Evolutionary conservation across 2,113 vertebrate species (phyloP).

Genomic region (Mesembrinibis cayennensis): DNA sequence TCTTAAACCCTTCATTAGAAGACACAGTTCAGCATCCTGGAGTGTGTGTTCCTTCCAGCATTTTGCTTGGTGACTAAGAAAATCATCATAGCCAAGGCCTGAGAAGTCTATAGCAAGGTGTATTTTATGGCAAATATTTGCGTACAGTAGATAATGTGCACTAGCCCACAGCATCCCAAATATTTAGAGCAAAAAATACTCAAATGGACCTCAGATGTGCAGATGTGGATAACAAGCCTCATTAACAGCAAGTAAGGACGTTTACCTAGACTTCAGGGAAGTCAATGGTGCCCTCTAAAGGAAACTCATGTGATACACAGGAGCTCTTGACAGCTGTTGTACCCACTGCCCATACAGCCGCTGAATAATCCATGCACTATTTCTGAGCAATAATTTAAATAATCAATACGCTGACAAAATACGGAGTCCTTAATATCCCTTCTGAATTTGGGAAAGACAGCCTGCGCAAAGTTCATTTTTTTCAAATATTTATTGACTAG

Average conservation of each 20-base stretch:
- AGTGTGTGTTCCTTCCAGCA: background rate
- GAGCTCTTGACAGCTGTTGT: background rate
- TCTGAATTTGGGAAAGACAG: background rate
- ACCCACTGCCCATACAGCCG: background rate
- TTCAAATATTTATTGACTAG: background rate
- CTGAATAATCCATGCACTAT: background rate
- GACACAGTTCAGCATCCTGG: background rate
- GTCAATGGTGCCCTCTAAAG: constrained; percentile 80
- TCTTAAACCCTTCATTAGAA: background rate
- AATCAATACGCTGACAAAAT: background rate
- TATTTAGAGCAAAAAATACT: background rate
- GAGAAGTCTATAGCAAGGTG: background rate
- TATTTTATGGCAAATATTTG: background rate
- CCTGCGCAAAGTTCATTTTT: background rate
- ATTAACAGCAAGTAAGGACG: background rate
- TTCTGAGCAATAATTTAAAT: background rate
- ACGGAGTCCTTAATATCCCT: background rate
- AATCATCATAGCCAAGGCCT: background rate
- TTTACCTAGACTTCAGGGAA: constrained; percentile 20
- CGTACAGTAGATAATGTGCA: background rate
- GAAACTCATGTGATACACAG: constrained; percentile 42
- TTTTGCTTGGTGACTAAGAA: background rate
- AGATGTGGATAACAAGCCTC: background rate
- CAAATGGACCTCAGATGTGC: background rate
- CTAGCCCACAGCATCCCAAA: background rate